Evolutionary conservation across 2,797 vertebrate species (phyloP).

Genomic region (Coregonus sp.): DNA sequence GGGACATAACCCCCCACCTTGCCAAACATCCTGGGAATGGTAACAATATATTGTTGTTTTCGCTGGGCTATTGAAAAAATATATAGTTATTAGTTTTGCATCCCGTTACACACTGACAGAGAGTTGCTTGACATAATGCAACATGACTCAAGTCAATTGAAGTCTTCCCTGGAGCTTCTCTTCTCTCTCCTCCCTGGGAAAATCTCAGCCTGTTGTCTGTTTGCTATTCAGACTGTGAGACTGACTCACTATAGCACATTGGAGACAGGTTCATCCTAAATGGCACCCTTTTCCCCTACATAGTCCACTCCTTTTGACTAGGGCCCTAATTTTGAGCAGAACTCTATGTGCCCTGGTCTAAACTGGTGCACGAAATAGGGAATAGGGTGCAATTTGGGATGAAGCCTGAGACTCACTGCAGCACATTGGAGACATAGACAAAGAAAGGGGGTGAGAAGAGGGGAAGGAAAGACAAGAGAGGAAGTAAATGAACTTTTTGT

Average conservation of each 20-base stretch:
- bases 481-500: background rate
- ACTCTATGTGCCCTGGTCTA: too few relatives aligned
- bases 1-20: too few relatives aligned
- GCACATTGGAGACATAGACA: slow-evolving; percentile 29
- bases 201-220: slow-evolving; percentile 57
- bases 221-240: slow-evolving; percentile 54
- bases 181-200: slow-evolving; percentile 32
- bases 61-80: background rate
- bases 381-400: too few relatives aligned
- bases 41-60: slow-evolving; percentile 8
- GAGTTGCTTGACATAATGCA: slow-evolving; percentile 21
- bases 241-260: slow-evolving; percentile 34
- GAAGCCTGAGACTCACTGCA: slow-evolving; percentile 21
- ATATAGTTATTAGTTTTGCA: background rate
- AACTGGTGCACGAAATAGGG: too few relatives aligned
- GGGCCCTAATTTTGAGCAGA: too few relatives aligned
- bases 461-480: background rate
- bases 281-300: too few relatives aligned
- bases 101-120: too few relatives aligned
- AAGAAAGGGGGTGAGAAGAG: background rate
- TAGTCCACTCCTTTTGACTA: too few relatives aligned
- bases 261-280: slow-evolving; percentile 7
- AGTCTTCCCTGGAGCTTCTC: slow-evolving; percentile 42
- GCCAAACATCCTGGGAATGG: background rate
- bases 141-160: slow-evolving; percentile 21